Base-by-base conservation (phyloP, 2,797 vertebrate genomes). In the Oceanodroma leucorhoa region DNA sequence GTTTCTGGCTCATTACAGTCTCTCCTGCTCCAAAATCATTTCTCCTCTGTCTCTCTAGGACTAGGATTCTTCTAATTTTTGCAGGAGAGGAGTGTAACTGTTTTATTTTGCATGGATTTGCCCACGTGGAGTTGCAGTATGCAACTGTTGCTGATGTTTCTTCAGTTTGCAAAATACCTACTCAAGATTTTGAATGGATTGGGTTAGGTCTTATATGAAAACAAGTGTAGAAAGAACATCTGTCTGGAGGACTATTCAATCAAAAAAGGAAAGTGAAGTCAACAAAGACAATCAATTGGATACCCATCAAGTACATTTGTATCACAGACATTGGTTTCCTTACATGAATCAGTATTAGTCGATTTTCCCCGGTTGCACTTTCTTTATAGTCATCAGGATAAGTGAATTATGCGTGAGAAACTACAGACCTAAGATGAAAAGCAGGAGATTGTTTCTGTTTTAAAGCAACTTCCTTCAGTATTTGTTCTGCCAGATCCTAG, bases 351-450 rank as follows among this genome's bases (percentile, higher is more conserved):
- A 23, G 29, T 51, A 85, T 40, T 40, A 32, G n/a, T 34, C 0
- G 0, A 53, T 87, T 90, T 82, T 61, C 29, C 24, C 18, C 16
- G 27, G 40, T 3, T 84, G 23, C 11, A 36, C 18, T 65, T 67
- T 36, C 30, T 34, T 81, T 79, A 36, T 22, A 65, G 18, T 57
- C 32, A 4, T 72, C 27, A 58, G 30, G 62, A 76, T 71, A 46
- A 70, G 40, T 67, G 51, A 88, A 77, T 91, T 92, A 69, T 73
- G 26, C 10, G 71, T 43, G 18, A 46, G 55, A 72, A 87, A 50
- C 46, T 51, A 20, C 27, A 83, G 22, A 9, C 17, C 15, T 80
- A 55, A 67, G 16, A 72, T 27, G 51, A 95, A 92, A 84, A 76
- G 8, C 62, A 62, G 48, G 23, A 66, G 23, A 43, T 18, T 77